phyloP scores from a whole-genome alignment of 2,888 invertebrate genomes.

The Charanyca ferruginea region DNA sequence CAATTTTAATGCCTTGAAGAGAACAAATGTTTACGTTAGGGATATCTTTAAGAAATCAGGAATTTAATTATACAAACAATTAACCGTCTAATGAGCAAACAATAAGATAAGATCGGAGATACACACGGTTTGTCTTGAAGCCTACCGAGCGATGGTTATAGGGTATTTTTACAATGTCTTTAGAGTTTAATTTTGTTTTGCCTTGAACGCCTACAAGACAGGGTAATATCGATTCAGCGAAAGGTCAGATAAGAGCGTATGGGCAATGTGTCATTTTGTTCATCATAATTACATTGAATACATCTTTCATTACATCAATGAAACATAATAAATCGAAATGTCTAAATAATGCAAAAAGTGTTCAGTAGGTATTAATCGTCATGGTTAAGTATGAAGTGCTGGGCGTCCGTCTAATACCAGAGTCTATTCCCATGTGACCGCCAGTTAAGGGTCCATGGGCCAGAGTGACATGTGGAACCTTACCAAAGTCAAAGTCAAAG shows the following conservation, averaged over 20 bases:
- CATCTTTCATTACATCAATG: neutral
- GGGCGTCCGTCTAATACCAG: neutral
- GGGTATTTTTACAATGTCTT: slow-evolving; percentile 35
- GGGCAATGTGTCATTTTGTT: slow-evolving; percentile 23
- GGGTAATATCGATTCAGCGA: slow-evolving; percentile 64
- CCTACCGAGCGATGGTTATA: slow-evolving; percentile 14
- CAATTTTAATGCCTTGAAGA: neutral
- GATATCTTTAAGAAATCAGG: slow-evolving; percentile 16
- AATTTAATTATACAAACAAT: slow-evolving; percentile 21
- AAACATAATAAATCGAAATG: neutral
- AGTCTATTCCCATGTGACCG: neutral
- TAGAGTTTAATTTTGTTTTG: slow-evolving; percentile 36
- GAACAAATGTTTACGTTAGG: neutral
- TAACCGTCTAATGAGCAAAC: slow-evolving; percentile 30
- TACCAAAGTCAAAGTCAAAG: no score
- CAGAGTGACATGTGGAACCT: slow-evolving; percentile 40
- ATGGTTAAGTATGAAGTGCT: neutral
- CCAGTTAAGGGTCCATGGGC: slow-evolving; percentile 13
- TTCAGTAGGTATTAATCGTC: neutral
- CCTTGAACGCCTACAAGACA: slow-evolving; percentile 37
- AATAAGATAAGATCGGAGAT: slow-evolving; percentile 32
- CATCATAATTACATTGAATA: slow-evolving; percentile 14
- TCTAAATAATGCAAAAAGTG: neutral
- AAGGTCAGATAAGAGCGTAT: slow-evolving; percentile 65
- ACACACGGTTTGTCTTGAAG: neutral